Base-by-base conservation (phyloP, 2,113 vertebrate species). In the Octodon degus region DNA sequence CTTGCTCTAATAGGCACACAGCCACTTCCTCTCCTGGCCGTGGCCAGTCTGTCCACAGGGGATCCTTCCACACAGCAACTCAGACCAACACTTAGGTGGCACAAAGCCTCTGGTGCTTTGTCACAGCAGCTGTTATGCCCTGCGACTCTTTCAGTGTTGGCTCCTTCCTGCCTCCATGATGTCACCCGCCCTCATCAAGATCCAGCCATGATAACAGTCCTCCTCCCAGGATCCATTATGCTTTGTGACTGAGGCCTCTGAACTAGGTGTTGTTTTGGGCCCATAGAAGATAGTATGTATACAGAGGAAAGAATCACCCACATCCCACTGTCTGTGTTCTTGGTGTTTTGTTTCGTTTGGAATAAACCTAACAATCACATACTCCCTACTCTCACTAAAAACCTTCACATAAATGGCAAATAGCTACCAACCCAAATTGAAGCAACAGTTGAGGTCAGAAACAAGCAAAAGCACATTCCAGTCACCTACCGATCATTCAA, bases 401-500 rank as follows among this genome's bases (percentile, higher is more conserved):
- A 25, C n/a, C 25, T 34, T n/a, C 63, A 83, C 37, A 70, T 43
- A 83, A 82, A 67, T 11, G 32, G 5, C n/a, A 80, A 67, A 80
- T 4, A 43, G n/a, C 55, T 91, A 70, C 19, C n/a, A 70, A 60
- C 3, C 40, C n/a, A 62, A 63, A 74, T 2, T 72, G 34, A 86
- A 55, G 32, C n/a, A 53, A 37, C 0, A 22, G 32, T 17, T 27
- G 74, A 50, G 32, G 32, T 13, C 43, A 77, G 70, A 86, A 85
- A 34, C 24, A 63, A 43, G 25, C 11, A 43, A 43, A 74, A 97
- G 96, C 19, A 92, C 79, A 90, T 86, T 89, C 89, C 7, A 90
- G 84, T 84, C 83, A 95, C 86, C 70, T 96, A 93, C 86, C 90
- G 81, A 34, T 70, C 87, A 34, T 70, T 96, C 65, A 76, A 94